These are phyloP conservation scores for Drosophila arawakana DNA, from an alignment of 1,140 invertebrate species.

Conservation along the genomic window DNA sequence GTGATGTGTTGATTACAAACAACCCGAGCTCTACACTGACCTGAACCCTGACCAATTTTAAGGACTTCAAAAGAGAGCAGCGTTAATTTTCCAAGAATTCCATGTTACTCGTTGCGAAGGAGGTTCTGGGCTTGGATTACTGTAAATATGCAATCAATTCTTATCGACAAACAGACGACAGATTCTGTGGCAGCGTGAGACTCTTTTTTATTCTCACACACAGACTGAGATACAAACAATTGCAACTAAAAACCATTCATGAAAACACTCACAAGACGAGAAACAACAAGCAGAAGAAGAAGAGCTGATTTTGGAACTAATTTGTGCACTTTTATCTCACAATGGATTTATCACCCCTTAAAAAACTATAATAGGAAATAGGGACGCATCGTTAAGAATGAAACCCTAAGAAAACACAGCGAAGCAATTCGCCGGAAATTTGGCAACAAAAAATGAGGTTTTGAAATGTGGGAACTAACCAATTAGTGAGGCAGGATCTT, in stretches of 20 bases:
- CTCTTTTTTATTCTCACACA: conserved; percentile 42
- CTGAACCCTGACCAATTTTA: conserved; percentile 21
- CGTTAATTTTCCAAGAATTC: conserved; percentile 32
- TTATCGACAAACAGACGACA: conserved; percentile 29
- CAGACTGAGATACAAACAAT: conserved; percentile 5
- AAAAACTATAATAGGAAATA: conserved; percentile 16
- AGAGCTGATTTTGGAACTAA: conserved; percentile 24
- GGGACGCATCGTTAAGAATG: conserved; percentile 15
- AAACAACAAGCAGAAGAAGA: background rate
- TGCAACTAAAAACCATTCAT: conserved; percentile 20
- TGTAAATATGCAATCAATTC: conserved; percentile 53
- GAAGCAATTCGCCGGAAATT: conserved; percentile 12
- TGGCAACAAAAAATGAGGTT: conserved; percentile 5
- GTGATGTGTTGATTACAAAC: conserved; percentile 55
- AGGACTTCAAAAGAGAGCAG: conserved; percentile 38
- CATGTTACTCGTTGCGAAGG: background rate
- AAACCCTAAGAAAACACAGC: conserved; percentile 17
- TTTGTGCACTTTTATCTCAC: conserved; percentile 41
- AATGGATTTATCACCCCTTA: conserved; percentile 50
- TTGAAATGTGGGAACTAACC: conserved; percentile 31
- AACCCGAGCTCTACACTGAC: conserved; percentile 20
- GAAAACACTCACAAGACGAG: conserved; percentile 6
- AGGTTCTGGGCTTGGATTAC: conserved; percentile 28
- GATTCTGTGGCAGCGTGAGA: conserved; percentile 32
- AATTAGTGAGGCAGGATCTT: conserved; percentile 1